A percentile compares a stretch with the other conserved stretches of the same genome.
Conservation (phyloP, 2,797 vertebrate species). For the Enteromius viviparus region DNA sequence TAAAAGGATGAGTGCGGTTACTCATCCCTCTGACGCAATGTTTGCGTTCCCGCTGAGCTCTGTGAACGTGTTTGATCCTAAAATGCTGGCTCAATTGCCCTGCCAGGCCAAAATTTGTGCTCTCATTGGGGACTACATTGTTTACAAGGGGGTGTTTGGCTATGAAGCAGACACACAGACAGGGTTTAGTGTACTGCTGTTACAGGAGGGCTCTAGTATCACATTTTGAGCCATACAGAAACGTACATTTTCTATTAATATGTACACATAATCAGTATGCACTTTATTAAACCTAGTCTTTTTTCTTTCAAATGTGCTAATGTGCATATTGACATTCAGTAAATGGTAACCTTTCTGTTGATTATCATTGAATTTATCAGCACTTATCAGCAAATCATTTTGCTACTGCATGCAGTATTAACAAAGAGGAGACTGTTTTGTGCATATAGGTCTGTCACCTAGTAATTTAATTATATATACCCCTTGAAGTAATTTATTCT, state of each 20-base stretch:
- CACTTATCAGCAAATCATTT: neutral
- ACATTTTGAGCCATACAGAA: neutral
- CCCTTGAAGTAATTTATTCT: neutral
- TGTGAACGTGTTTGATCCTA: neutral
- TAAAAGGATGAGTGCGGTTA: neutral
- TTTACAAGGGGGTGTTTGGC: neutral
- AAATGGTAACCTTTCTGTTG: neutral
- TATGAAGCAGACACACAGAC: neutral
- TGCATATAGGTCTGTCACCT: neutral
- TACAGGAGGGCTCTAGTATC: neutral
- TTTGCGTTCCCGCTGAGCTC: neutral
- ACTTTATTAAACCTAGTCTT: neutral
- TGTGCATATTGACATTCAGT: neutral
- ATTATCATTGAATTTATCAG: neutral
- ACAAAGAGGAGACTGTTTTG: neutral
- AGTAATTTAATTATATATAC: neutral
- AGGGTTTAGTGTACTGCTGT: neutral
- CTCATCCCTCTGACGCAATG: slow-evolving; percentile 10
- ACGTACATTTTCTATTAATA: neutral
- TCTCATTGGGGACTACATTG: neutral
- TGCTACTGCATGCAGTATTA: neutral
- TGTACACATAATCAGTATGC: neutral
- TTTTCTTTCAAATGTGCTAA: neutral
- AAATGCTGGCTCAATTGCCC: neutral
- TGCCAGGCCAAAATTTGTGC: neutral